Evolutionary conservation across 2,888 invertebrate species (phyloP).

Genomic region (Drosophila recens): DNA sequence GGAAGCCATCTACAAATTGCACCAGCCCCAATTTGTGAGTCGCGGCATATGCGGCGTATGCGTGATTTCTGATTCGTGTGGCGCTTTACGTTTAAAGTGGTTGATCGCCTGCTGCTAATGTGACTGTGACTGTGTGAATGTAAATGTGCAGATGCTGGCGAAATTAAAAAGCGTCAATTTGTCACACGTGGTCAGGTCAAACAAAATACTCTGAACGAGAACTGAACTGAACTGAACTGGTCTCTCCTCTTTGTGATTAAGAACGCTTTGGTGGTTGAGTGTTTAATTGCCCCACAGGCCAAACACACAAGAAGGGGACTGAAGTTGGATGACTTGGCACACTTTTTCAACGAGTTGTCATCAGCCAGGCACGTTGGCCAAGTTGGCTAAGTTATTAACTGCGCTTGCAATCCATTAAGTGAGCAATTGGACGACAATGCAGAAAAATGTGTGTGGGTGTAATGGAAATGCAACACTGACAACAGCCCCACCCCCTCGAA

Average conservation of each 20-base stretch:
- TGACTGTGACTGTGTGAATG: background rate
- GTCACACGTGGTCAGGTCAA: slow-evolving; percentile 75
- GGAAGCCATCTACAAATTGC: slow-evolving; percentile 58
- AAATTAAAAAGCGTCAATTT: slow-evolving; percentile 84
- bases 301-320: too few species aligned
- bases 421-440: slow-evolving; percentile 65
- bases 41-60: slow-evolving; percentile 50
- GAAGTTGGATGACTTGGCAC: slow-evolving; percentile 54
- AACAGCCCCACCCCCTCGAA: slow-evolving; percentile 28
- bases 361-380: slow-evolving; percentile 9
- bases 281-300: slow-evolving; percentile 62
- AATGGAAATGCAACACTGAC: slow-evolving; percentile 61
- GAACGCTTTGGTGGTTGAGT: slow-evolving; percentile 63
- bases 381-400: slow-evolving; percentile 68
- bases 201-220: background rate
- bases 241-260: slow-evolving; percentile 53
- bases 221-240: background rate
- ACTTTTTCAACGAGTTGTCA: slow-evolving; percentile 55
- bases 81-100: slow-evolving; percentile 57
- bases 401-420: slow-evolving; percentile 77
- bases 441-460: slow-evolving; percentile 62
- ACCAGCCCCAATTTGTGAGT: slow-evolving; percentile 25
- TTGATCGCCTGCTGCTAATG: slow-evolving; percentile 13
- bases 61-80: slow-evolving; percentile 49
- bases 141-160: slow-evolving; percentile 51